These are phyloP conservation scores for Anhinga anhinga DNA, from an alignment of 2,113 vertebrate genomes.

Conservation along the genomic window DNA sequence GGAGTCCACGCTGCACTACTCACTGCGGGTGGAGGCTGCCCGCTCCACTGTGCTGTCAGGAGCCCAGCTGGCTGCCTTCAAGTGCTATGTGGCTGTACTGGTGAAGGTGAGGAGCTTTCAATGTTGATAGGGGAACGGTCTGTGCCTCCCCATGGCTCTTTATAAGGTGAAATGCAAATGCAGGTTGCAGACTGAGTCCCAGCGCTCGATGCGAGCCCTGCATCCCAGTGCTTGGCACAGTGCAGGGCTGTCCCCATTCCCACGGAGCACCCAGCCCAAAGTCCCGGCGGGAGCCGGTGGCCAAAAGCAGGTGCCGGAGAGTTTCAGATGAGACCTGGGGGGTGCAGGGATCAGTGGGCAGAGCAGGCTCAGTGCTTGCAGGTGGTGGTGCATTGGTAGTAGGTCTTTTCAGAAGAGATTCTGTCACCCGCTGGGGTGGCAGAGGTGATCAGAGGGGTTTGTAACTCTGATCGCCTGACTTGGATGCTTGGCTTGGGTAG, in stretches of 20 bases:
- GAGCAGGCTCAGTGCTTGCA: background rate
- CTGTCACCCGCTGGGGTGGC: background rate
- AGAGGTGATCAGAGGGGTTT: background rate
- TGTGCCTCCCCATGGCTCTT: fast-evolving
- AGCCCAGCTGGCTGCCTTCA: constrained; percentile 76
- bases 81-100: constrained; percentile 77
- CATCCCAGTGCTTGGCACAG: fast-evolving
- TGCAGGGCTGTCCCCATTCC: background rate
- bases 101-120: constrained; percentile 78
- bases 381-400: background rate
- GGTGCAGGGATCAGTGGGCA: fast-evolving
- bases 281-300: background rate
- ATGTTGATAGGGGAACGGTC: fast-evolving
- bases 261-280: background rate
- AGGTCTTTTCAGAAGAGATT: background rate
- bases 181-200: fast-evolving
- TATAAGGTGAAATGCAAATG: background rate
- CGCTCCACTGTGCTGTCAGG: constrained; percentile 71
- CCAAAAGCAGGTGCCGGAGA: background rate
- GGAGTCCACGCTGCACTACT: constrained; percentile 88
- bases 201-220: fast-evolving
- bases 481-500: fast-evolving
- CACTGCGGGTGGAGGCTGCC: constrained; percentile 83
- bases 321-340: background rate
- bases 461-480: background rate